Percentiles rank a stretch among this genome's conserved stretches.
Conservation (phyloP, 2,888 invertebrate genomes). For the Lampropteryx suffumata region DNA sequence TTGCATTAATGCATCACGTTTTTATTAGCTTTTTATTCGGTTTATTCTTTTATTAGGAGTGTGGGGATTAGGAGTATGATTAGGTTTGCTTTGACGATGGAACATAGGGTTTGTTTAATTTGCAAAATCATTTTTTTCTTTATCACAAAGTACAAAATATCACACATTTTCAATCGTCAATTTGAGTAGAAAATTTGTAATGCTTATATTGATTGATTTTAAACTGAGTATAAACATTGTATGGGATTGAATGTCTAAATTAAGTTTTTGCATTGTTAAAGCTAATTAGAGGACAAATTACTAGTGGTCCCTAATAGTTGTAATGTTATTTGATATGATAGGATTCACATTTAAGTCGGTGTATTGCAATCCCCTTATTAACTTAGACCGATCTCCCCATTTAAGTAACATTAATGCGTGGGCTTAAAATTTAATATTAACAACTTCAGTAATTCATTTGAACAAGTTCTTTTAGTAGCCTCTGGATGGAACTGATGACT, state of each 20-base stretch:
- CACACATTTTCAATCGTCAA: constrained; percentile 49
- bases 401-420: constrained; percentile 12
- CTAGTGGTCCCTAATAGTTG: constrained; percentile 66
- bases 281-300: constrained; percentile 64
- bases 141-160: constrained; percentile 68
- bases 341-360: constrained; percentile 68
- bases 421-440: too few species aligned
- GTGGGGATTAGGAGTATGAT: constrained; percentile 53
- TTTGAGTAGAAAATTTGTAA: constrained; percentile 44
- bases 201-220: constrained; percentile 38
- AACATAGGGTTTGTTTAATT: constrained; percentile 49
- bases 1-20: constrained; percentile 79
- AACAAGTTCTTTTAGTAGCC: too few species aligned
- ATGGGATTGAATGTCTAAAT: constrained; percentile 62
- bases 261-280: constrained; percentile 73
- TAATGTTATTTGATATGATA: constrained; percentile 77
- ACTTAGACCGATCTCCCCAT: constrained; percentile 69
- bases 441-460: too few species aligned
- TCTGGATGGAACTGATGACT: too few species aligned
- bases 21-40: constrained; percentile 62
- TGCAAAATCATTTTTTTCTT: constrained; percentile 57
- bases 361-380: constrained; percentile 63
- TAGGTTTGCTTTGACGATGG: constrained; percentile 47
- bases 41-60: constrained; percentile 58
- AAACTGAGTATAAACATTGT: constrained; percentile 52